Conservation (phyloP, 2,888 invertebrate genomes). For the Rutpela maculata region DNA sequence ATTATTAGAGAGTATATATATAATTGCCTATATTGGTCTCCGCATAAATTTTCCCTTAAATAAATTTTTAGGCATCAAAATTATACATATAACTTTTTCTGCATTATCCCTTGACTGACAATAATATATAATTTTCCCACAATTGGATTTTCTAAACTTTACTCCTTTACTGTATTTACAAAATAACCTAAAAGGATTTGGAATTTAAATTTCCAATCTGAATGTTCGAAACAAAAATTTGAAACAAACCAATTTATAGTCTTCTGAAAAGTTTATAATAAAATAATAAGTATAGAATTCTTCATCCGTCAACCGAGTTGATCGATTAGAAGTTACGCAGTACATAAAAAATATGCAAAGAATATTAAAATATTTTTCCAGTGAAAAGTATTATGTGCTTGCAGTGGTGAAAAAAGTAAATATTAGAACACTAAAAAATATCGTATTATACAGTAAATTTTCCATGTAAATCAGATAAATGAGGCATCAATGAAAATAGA, state of each 20-base stretch:
- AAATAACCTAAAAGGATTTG: slow-evolving; percentile 54
- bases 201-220: slow-evolving; percentile 56
- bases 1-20: too few species aligned
- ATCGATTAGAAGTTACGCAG: background rate
- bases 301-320: background rate
- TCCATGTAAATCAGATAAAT: too few species aligned
- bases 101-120: background rate
- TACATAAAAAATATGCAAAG: background rate
- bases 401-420: too few species aligned
- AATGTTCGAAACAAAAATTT: slow-evolving; percentile 46
- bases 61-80: too few species aligned
- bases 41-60: too few species aligned
- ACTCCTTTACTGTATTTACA: slow-evolving; percentile 49
- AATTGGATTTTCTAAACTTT: slow-evolving; percentile 32
- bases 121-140: slow-evolving; percentile 39
- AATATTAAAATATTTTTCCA: background rate
- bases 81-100: too few species aligned
- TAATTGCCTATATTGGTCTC: too few species aligned
- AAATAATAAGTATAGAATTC: background rate
- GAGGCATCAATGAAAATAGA: too few species aligned
- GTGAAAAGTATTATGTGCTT: too few species aligned
- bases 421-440: too few species aligned
- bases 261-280: slow-evolving; percentile 24
- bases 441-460: too few species aligned
- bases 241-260: slow-evolving; percentile 40